Percentiles rank a stretch among this genome's conserved stretches.
These are phyloP conservation scores for Galerucella nymphaeae DNA, from an alignment of 2,888 invertebrate species.

Conservation along the genomic window DNA sequence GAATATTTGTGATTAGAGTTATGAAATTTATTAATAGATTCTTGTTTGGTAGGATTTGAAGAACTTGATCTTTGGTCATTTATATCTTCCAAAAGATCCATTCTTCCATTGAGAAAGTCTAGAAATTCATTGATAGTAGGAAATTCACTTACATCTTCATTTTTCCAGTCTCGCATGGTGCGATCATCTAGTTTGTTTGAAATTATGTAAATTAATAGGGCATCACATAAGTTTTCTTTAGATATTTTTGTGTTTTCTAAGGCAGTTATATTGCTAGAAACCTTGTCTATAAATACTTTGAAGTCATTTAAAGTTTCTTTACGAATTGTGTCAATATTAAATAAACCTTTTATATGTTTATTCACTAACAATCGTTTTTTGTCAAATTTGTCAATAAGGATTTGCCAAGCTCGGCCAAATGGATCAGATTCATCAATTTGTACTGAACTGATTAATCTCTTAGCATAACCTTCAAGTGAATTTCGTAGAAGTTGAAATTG, in stretches of 20 bases:
- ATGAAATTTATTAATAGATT: no score
- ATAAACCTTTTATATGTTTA: conserved; percentile 25
- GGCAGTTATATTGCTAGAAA: no score
- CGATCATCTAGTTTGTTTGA: conserved; percentile 11
- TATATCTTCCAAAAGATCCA: no score
- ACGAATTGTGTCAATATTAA: conserved; percentile 24
- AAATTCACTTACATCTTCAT: no score
- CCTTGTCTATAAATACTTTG: conserved; percentile 16
- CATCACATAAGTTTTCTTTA: conserved; percentile 14
- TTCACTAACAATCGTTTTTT: conserved; percentile 23
- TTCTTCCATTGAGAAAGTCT: no score
- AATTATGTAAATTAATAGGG: not conserved
- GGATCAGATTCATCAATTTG: conserved; percentile 19
- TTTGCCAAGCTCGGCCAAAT: conserved; percentile 24
- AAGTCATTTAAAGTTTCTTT: conserved; percentile 10
- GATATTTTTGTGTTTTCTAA: no score
- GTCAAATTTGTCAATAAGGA: conserved; percentile 19
- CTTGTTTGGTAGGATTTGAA: no score
- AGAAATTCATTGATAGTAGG: no score
- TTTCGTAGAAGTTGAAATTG: conserved; percentile 8
- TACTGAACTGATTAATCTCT: conserved; percentile 1
- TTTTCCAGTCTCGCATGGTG: no score
- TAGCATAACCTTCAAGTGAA: conserved; percentile 14
- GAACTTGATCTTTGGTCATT: no score
- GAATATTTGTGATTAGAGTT: no score